Conservation (phyloP, 1,140 invertebrate species). For the Pectinophora gossypiella region DNA sequence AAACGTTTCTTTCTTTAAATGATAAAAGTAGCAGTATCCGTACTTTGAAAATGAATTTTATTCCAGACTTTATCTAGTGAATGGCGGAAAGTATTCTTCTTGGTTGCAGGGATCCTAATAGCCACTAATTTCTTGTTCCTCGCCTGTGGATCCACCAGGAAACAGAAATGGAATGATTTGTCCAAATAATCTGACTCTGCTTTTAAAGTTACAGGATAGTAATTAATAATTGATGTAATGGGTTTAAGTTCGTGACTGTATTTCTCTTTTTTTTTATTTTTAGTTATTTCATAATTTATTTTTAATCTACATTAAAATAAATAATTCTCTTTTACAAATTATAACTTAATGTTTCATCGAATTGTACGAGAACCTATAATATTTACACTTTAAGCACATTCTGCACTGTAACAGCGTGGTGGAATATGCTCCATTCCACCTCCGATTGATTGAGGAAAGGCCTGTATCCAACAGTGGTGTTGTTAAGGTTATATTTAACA, state of each 20-base stretch:
- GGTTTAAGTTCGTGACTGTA: not conserved
- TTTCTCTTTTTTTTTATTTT: not conserved
- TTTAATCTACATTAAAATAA: not conserved
- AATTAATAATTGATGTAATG: not conserved
- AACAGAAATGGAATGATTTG: conserved; percentile 81
- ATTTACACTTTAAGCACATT: no score
- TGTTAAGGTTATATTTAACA: no score
- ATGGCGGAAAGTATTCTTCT: conserved; percentile 87
- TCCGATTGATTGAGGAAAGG: no score
- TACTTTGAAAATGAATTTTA: not conserved
- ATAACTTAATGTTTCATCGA: not conserved
- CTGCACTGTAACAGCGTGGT: no score
- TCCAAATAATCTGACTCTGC: conserved; percentile 10
- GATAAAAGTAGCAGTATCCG: not conserved
- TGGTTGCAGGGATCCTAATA: conserved; percentile 81
- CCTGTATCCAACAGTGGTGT: no score
- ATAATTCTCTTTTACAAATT: conserved; percentile 15
- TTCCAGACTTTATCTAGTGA: conserved; percentile 68
- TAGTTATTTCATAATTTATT: no score
- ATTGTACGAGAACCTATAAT: no score
- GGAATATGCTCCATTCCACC: no score
- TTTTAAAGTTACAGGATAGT: not conserved
- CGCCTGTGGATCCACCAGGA: conserved; percentile 79
- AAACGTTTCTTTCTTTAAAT: no score
- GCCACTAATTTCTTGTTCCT: conserved; percentile 82